Conservation (phyloP, 2,113 vertebrate genomes). For the Fregetta grallaria region DNA sequence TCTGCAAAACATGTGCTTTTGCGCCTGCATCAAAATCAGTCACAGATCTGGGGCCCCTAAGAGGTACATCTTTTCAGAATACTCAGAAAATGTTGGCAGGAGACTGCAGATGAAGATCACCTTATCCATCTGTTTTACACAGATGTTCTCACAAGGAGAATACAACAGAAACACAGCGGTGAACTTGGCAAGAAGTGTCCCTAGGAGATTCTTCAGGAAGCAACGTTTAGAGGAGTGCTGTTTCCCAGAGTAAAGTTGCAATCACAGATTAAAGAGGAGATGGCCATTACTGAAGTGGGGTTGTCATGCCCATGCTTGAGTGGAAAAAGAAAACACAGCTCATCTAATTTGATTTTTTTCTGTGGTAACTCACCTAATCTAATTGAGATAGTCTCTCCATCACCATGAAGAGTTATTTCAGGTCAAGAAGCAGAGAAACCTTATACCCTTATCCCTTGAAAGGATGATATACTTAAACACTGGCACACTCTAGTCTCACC, state of each 20-base stretch:
- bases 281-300: background rate
- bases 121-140: background rate
- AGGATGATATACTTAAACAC: background rate
- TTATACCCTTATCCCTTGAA: background rate
- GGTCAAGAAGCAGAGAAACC: background rate
- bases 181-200: background rate
- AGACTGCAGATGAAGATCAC: background rate
- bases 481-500: accelerated
- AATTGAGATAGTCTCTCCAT: background rate
- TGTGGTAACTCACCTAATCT: background rate
- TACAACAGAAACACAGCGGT: background rate
- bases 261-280: background rate
- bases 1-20: background rate
- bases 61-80: background rate
- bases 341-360: background rate
- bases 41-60: background rate
- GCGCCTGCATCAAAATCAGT: background rate
- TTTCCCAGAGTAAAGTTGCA: background rate
- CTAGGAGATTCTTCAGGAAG: background rate
- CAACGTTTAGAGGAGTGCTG: background rate
- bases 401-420: background rate
- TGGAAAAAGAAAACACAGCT: background rate
- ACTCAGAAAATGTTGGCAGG: background rate
- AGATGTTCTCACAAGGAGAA: background rate
- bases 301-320: background rate